A percentile compares a stretch with the other conserved stretches of the same genome.
These are phyloP conservation scores for Cataglyphis hispanica DNA, from an alignment of 1,140 invertebrate species.

Conservation along the genomic window DNA sequence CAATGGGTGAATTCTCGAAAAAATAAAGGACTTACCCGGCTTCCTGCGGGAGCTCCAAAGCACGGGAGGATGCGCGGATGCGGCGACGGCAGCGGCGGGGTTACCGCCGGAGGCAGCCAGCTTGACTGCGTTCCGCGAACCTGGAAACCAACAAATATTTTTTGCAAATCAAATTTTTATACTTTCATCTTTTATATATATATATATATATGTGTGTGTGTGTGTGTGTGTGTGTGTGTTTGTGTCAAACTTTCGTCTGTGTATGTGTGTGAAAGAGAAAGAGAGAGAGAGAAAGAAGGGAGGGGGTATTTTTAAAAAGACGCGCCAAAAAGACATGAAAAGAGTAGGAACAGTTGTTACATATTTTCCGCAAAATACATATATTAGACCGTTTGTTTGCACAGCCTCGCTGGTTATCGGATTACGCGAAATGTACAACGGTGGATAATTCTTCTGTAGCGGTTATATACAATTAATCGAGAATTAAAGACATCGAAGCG, in stretches of 20 bases:
- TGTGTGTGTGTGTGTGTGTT: too few relatives aligned
- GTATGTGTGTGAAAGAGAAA: too few relatives aligned
- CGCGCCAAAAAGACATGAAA: background rate
- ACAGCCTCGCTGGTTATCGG: background rate
- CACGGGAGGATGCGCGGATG: slow-evolving; percentile 90
- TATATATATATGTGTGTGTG: too few relatives aligned
- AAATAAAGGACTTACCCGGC: slow-evolving; percentile 89
- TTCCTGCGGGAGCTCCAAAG: slow-evolving; percentile 92
- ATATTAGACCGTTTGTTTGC: background rate
- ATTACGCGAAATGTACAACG: too few relatives aligned
- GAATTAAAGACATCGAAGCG: background rate
- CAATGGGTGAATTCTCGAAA: slow-evolving; percentile 77
- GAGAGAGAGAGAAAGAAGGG: too few relatives aligned
- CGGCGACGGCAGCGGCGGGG: slow-evolving; percentile 82
- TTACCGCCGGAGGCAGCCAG: slow-evolving; percentile 91
- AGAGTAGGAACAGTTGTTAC: background rate
- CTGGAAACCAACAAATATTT: slow-evolving; percentile 78
- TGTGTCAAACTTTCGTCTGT: too few relatives aligned
- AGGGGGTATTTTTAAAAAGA: too few relatives aligned
- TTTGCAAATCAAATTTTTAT: background rate
- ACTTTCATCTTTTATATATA: too few relatives aligned
- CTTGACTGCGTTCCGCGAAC: slow-evolving; percentile 87
- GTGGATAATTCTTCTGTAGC: background rate
- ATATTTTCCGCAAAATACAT: background rate
- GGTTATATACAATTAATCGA: slow-evolving; percentile 12